phyloP scores from a whole-genome alignment of 2,113 vertebrate species.

The Brachyhypopomus occidentalis region DNA sequence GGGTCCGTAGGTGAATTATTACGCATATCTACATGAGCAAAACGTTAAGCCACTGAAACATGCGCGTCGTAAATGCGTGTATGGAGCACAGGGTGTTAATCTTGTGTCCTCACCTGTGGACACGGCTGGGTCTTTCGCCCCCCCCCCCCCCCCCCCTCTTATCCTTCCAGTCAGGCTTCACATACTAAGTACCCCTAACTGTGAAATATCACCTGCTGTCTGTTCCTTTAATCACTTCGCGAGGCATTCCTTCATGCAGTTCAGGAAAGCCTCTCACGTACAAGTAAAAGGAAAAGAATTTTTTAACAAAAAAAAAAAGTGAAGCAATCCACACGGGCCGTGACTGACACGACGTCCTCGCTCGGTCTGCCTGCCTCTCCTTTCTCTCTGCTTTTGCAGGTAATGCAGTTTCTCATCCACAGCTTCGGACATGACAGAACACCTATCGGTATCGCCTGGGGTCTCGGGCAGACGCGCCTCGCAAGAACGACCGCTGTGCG shows the following conservation, averaged over 20 bases:
- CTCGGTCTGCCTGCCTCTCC: not conserved
- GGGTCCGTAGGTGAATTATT: not conserved
- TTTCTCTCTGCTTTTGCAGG: not conserved
- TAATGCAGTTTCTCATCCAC: not conserved
- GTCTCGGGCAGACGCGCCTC: not conserved
- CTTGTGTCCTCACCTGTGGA: constrained; percentile 63
- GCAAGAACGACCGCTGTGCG: not conserved
- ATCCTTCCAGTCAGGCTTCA: constrained; percentile 61
- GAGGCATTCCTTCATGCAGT: constrained; percentile 70
- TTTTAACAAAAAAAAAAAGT: constrained; percentile 61
- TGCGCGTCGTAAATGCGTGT: not conserved
- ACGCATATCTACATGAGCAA: not conserved
- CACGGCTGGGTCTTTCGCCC: constrained; percentile 44
- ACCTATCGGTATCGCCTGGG: not conserved
- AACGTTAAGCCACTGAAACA: not conserved
- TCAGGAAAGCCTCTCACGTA: constrained; percentile 64
- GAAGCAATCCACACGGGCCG: constrained; percentile 61
- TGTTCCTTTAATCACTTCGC: constrained; percentile 68
- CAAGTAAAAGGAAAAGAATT: constrained; percentile 61
- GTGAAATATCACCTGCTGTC: constrained; percentile 71
- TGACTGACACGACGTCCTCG: constrained; percentile 46
- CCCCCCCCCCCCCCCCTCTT: constrained; percentile 18
- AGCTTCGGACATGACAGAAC: constrained; percentile 1
- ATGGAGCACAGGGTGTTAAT: not conserved
- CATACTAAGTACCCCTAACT: constrained; percentile 62